Conservation (phyloP, 2,888 invertebrate species). For the Agonopterix subpropinquella region DNA sequence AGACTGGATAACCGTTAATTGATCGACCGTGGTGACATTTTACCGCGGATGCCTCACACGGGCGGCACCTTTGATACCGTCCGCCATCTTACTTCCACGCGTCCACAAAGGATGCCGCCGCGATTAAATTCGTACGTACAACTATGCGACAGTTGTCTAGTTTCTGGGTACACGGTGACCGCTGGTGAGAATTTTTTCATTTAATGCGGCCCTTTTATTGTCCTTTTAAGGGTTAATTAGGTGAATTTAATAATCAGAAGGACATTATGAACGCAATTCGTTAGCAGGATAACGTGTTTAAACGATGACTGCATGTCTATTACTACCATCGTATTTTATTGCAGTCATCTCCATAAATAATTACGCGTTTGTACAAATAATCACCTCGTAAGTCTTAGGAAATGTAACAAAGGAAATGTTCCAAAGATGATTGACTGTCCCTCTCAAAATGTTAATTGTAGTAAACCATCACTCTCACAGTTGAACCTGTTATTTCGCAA, state of each 20-base stretch:
- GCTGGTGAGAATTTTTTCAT: constrained; percentile 29
- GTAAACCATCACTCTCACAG: constrained; percentile 29
- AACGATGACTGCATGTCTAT: too few species aligned
- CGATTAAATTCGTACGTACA: constrained; percentile 69
- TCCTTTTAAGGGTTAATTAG: constrained; percentile 37
- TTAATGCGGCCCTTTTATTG: constrained; percentile 24
- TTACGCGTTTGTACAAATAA: too few species aligned
- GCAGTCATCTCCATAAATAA: too few species aligned
- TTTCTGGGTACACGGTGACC: constrained; percentile 42
- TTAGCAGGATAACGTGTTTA: background rate
- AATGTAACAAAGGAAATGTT: constrained; percentile 2
- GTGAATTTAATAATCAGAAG: constrained; percentile 19
- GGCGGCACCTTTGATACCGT: constrained; percentile 54
- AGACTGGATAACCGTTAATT: constrained; percentile 59
- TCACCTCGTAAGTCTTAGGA: background rate
- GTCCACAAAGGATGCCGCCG: constrained; percentile 53
- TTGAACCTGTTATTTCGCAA: constrained; percentile 22
- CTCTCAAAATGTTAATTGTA: constrained; percentile 19
- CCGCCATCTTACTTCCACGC: constrained; percentile 42
- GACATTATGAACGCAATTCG: constrained; percentile 1
- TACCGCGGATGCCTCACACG: constrained; percentile 51
- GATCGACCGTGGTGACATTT: constrained; percentile 72
- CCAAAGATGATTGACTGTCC: constrained; percentile 14
- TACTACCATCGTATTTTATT: too few species aligned
- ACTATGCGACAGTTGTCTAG: constrained; percentile 48